These are phyloP conservation scores for Leptopterna dolabrata DNA, from an alignment of 2,888 invertebrate species.

Conservation along the genomic window DNA sequence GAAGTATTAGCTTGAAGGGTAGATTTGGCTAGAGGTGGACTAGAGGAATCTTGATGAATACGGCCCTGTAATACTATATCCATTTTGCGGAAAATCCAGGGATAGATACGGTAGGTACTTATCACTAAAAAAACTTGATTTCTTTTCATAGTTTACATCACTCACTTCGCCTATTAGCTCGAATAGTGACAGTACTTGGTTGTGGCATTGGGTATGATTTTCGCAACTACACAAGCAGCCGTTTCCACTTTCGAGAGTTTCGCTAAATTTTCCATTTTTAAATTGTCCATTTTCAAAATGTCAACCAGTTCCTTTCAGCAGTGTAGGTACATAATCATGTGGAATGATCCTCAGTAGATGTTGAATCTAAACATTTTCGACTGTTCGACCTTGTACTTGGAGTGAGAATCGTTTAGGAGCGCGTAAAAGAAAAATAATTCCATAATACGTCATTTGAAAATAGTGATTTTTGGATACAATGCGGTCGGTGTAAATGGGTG, in stretches of 20 bases:
- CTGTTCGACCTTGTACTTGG: neutral
- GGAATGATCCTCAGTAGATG: neutral
- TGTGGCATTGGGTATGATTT: too few relatives aligned
- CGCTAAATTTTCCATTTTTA: too few relatives aligned
- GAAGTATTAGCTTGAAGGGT: too few relatives aligned
- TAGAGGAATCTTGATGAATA: too few relatives aligned
- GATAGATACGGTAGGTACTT: too few relatives aligned
- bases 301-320: neutral
- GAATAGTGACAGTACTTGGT: too few relatives aligned
- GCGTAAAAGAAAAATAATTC: neutral
- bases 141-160: too few relatives aligned
- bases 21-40: too few relatives aligned
- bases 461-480: neutral
- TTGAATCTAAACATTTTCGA: neutral
- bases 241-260: neutral
- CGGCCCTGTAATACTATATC: too few relatives aligned
- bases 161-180: too few relatives aligned
- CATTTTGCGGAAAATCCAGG: too few relatives aligned
- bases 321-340: neutral
- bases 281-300: neutral
- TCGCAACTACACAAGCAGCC: neutral
- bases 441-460: neutral
- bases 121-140: too few relatives aligned
- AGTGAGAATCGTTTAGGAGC: neutral
- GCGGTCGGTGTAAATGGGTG: neutral